phyloP scores from a whole-genome alignment of 1,140 invertebrate genomes.

The Melipona quadrifasciata region DNA sequence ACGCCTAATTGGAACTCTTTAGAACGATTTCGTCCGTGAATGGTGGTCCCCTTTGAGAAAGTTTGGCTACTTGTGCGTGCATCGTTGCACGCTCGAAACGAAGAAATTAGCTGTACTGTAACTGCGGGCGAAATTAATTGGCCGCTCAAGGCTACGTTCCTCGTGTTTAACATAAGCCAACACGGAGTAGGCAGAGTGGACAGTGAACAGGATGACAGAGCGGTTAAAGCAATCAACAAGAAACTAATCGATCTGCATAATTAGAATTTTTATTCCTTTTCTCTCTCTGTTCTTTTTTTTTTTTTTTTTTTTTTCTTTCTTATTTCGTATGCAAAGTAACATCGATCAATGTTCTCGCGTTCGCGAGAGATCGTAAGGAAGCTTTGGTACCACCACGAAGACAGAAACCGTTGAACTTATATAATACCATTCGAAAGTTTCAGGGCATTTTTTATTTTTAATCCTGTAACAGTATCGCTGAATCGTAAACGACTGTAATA shows the following conservation, averaged over 20 bases:
- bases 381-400: not conserved
- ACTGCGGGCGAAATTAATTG: not conserved
- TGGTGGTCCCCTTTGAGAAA: not conserved
- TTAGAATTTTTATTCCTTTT: not conserved
- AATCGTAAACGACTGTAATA: too few relatives aligned
- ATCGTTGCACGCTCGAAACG: not conserved
- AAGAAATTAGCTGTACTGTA: not conserved
- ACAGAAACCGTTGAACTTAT: constrained; percentile 5
- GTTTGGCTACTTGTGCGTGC: not conserved
- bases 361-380: not conserved
- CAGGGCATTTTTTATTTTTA: not conserved
- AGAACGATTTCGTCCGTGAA: not conserved
- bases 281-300: too few relatives aligned
- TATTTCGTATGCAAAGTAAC: not conserved
- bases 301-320: too few relatives aligned
- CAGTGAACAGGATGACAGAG: not conserved
- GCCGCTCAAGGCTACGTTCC: not conserved
- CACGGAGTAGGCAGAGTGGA: not conserved
- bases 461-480: too few relatives aligned
- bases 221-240: not conserved
- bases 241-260: constrained; percentile 9
- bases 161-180: not conserved
- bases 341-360: not conserved
- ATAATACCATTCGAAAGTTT: constrained; percentile 1
- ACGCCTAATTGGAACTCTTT: not conserved